Evolutionary conservation across 2,113 vertebrate genomes (phyloP).

Genomic region (Cryptotis parvus): DNA sequence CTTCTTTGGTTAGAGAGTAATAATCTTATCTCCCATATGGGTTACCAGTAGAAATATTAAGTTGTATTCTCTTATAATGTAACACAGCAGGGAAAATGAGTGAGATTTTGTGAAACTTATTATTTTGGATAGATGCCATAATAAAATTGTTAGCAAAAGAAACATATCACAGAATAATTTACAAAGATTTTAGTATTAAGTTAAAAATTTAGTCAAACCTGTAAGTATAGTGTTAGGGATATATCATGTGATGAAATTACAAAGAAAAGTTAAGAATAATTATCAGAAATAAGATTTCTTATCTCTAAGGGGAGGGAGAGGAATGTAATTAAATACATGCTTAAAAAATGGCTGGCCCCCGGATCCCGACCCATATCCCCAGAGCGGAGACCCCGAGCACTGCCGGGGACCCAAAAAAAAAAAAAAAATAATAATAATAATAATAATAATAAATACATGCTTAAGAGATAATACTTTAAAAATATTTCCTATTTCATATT

Average conservation of each 20-base stretch:
- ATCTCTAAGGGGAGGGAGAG: not conserved
- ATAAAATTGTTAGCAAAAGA: not conserved
- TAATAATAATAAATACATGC: too few relatives aligned
- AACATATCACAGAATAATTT: not conserved
- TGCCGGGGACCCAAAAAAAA: too few relatives aligned
- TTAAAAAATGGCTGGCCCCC: too few relatives aligned
- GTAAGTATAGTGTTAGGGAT: not conserved
- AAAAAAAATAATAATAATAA: too few relatives aligned
- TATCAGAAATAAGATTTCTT: conserved; percentile 27
- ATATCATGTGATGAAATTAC: not conserved
- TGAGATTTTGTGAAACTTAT: not conserved
- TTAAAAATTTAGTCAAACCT: not conserved
- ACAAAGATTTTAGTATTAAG: not conserved
- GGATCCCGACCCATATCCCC: too few relatives aligned
- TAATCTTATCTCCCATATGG: not conserved
- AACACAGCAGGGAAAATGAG: not conserved
- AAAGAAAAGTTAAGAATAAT: not conserved
- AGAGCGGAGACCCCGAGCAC: too few relatives aligned
- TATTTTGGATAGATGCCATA: not conserved
- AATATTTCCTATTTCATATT: too few relatives aligned
- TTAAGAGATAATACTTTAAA: too few relatives aligned
- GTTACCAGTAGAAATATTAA: conserved; percentile 9
- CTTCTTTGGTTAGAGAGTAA: not conserved
- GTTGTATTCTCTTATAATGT: not conserved
- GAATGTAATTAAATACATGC: not conserved